Evolutionary conservation across 1,140 invertebrate species (phyloP), one percentile per base, ranked within the genome.

Genomic region (Platyscapa corneri): DNA sequence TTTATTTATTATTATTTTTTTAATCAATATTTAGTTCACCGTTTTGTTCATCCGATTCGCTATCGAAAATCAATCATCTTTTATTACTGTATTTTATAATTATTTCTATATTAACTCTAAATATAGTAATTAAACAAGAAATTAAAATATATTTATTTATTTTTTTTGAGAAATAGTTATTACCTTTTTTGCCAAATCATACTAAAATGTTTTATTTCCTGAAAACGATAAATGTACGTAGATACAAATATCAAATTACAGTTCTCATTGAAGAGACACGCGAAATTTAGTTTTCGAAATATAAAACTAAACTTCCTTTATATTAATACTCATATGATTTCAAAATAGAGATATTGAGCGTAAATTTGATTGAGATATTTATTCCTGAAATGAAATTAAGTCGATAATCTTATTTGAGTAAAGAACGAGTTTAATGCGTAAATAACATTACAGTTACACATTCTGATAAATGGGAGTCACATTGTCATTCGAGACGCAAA

Each of bases 1-100:
- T 67, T 67, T 67, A 14, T 3, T 10, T n/a, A n/a, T n/a, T n/a
- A n/a, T n/a, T n/a, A n/a, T n/a, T n/a, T n/a, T n/a, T 3, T 32
- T 16, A 72, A 39, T n/a, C 20, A n/a, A 74, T 7, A 42, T 74
- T 27, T 39, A 3, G 23, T 74, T 74, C 42, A 74, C 23, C 5
- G 70, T n/a, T n/a, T n/a, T 5, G n/a, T 2, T 42, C n/a, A 42
- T 42, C 70, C 37, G 6, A 42, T 32, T n/a, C n/a, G 70, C 23
- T 42, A n/a, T 34, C 37, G 7, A 74, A 74, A 74, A 74, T 74
- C 27, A 74, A 74, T 74, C 70, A 74, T 74, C 70, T 37, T 42
- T 42, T 32, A 74, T 5, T 42, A 42, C 70, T 42, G 37, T 74
- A 42, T 37, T 37, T 74, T 74, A 42, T 42, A 74, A 74, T 74